Evolutionary conservation across 2,888 invertebrate species (phyloP), one percentile per base, ranked within the genome.

Genomic region (Endomychus coccineus): DNA sequence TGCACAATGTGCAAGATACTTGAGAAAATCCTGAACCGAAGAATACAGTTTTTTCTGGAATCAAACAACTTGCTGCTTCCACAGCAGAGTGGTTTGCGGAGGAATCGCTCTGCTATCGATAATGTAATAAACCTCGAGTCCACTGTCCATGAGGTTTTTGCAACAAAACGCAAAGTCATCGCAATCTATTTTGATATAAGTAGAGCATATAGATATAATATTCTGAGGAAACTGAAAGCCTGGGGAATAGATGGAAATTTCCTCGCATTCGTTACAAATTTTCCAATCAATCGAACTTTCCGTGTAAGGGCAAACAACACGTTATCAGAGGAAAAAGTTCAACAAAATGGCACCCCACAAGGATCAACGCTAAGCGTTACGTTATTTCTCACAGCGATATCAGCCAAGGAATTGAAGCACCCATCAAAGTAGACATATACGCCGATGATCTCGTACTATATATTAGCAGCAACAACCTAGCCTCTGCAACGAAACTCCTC

Each of bases 321-420:
- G n/a, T 12, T 16, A 1, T 41, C 37, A 2, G 16, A 14, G 17
- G 24, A 12, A 11, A n/a, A 16, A 2, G 14, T 7, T 2, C 28
- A 25, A 15, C 27, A 41, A 34, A 48, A 46, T 14, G 42, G 44
- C 1, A 38, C 45, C 5, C 43, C 48, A 27, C 43, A 49, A 33
- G 46, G 48, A 0, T 43, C 46, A 5, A 32, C 44, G n/a, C 14
- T 46, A 1, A 44, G 44, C 24, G 40, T 40, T 1, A 44, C 42
- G 3, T 10, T 47, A 11, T 49, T 50, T 19, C 21, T 45, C 10
- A 37, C 45, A 17, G 46, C 39, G 3, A 42, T 48, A 3, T 46
- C 46, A 15, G 40, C 2, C 14, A 6, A 10, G 12, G 10, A 13
- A 42, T 42, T 6, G 1, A 13, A 17, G 9, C 10, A 6, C 39